Conservation (phyloP, 2,888 invertebrate species). For the Lasioglossum morio region DNA sequence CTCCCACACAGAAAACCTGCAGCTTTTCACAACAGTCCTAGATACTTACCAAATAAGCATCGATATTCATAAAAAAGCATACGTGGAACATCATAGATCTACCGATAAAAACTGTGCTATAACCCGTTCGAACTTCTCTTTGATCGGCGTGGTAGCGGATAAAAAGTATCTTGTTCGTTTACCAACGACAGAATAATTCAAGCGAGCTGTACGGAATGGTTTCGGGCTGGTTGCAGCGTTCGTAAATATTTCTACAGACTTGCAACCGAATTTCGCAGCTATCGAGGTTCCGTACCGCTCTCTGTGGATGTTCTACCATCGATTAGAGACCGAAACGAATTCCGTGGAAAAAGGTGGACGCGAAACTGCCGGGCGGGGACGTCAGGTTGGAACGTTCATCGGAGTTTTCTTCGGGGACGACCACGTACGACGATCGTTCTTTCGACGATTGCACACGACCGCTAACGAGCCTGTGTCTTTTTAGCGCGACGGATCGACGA, state of each 20-base stretch:
- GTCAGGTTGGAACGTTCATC: conserved; percentile 39
- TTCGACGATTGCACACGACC: conserved; percentile 55
- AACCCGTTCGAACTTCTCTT: not conserved
- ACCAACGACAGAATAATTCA: not conserved
- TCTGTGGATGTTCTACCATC: not conserved
- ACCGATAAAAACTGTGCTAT: not conserved
- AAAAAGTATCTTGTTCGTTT: not conserved
- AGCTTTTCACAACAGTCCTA: not conserved
- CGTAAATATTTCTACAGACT: not conserved
- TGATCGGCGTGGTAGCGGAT: not conserved
- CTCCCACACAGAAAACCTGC: not conserved
- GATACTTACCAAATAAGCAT: not conserved
- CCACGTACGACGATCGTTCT: conserved; percentile 61
- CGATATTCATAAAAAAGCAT: not conserved
- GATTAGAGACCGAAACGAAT: not conserved
- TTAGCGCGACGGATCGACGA: conserved; percentile 53
- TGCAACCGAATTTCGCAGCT: not conserved
- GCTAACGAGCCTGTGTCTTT: conserved; percentile 72
- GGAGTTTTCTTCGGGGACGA: conserved; percentile 60
- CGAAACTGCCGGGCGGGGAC: conserved; percentile 9
- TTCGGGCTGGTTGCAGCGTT: not conserved
- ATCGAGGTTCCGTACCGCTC: not conserved
- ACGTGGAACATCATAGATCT: not conserved
- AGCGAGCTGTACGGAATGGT: not conserved
- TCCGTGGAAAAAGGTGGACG: conserved; percentile 39